Conservation (phyloP, 2,797 vertebrate genomes). For the Muscicapa striata region DNA sequence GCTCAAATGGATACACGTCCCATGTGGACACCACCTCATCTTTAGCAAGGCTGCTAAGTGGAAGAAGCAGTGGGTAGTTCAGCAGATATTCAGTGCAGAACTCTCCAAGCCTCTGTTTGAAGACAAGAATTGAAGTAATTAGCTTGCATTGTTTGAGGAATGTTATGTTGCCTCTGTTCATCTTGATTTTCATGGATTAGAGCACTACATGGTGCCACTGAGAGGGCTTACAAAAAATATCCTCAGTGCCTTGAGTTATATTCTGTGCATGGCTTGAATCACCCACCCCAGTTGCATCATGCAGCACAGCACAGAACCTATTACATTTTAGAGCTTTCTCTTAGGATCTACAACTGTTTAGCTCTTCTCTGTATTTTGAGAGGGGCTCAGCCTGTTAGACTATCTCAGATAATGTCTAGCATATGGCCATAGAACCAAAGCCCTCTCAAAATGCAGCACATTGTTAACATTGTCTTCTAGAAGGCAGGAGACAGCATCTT, state of each 20-base stretch:
- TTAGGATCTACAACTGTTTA: not conserved
- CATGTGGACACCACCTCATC: not conserved
- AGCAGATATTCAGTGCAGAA: not conserved
- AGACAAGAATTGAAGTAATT: conserved; percentile 15
- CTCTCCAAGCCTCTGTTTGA: not conserved
- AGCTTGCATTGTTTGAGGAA: not conserved
- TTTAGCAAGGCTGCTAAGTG: not conserved
- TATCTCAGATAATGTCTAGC: not conserved
- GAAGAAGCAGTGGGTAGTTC: not conserved
- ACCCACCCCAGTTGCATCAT: not conserved
- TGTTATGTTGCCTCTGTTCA: not conserved
- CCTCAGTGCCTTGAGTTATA: not conserved
- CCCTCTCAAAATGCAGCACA: not conserved
- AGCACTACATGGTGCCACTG: not conserved
- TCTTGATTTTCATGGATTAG: not conserved
- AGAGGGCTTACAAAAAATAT: not conserved
- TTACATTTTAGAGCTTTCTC: not conserved
- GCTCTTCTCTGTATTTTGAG: not conserved
- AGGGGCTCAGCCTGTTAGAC: not conserved
- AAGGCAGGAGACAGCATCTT: not conserved
- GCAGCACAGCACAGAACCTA: not conserved
- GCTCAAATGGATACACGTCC: not conserved
- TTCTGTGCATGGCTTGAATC: not conserved
- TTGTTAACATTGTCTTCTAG: not conserved
- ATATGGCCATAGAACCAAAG: not conserved